Evolutionary conservation across 2,888 invertebrate species (phyloP).

Genomic region (Agrotis clavis): DNA sequence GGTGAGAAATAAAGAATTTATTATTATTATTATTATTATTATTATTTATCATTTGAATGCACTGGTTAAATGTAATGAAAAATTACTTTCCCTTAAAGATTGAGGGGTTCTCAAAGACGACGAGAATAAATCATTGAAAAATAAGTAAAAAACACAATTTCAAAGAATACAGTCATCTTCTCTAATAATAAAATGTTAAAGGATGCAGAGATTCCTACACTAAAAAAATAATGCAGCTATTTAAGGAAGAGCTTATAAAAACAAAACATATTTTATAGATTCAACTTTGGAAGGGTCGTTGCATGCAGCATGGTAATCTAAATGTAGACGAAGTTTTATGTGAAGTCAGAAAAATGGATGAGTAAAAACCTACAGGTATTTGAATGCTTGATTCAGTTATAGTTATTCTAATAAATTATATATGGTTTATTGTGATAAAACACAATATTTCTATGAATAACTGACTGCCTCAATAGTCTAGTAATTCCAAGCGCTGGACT

Average conservation of each 20-base stretch:
- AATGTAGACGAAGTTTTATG: conserved; percentile 34
- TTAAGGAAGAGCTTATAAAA: conserved; percentile 29
- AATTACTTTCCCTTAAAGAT: too few relatives aligned
- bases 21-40: too few relatives aligned
- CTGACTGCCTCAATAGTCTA: too few relatives aligned
- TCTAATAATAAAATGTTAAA: neutral
- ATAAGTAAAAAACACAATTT: neutral
- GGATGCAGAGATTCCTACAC: neutral
- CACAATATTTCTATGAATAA: too few relatives aligned
- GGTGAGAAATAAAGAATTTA: too few relatives aligned
- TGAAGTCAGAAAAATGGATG: conserved; percentile 13
- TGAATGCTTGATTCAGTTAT: neutral
- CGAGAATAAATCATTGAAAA: neutral
- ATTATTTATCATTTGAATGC: too few relatives aligned
- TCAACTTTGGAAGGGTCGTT: conserved; percentile 21
- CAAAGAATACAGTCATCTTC: neutral
- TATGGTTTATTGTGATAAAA: too few relatives aligned
- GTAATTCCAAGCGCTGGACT: too few relatives aligned
- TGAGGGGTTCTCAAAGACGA: neutral
- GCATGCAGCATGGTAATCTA: conserved; percentile 42
- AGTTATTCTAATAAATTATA: too few relatives aligned
- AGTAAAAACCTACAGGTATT: neutral
- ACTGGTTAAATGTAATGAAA: too few relatives aligned
- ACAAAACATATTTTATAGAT: conserved; percentile 26
- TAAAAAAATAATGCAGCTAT: conserved; percentile 26